A percentile compares a stretch with the other conserved stretches of the same genome.
phyloP scores from a whole-genome alignment of 2,888 invertebrate genomes.

The Acleris cristana region DNA sequence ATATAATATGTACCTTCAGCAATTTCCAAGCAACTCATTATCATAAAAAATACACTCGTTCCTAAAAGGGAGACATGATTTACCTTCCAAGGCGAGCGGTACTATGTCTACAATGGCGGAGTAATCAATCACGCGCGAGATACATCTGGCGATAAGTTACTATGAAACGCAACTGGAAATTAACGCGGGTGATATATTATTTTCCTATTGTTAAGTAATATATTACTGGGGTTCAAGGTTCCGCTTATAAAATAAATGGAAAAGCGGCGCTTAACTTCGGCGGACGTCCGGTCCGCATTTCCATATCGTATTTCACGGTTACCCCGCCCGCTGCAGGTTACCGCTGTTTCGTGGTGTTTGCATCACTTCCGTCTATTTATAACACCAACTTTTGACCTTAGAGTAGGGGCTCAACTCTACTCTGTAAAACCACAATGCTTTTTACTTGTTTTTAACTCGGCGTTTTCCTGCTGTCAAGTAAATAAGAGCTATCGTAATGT shows the following conservation, averaged over 20 bases:
- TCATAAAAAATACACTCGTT: not conserved
- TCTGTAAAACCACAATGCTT: too few relatives aligned
- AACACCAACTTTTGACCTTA: slow-evolving; percentile 1
- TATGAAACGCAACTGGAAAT: slow-evolving; percentile 34
- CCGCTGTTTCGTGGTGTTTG: slow-evolving; percentile 10
- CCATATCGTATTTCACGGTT: slow-evolving; percentile 55
- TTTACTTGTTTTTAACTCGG: too few relatives aligned
- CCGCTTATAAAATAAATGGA: slow-evolving; percentile 48
- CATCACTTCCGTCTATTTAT: slow-evolving; percentile 19
- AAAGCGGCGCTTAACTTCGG: slow-evolving; percentile 52
- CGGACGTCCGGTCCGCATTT: slow-evolving; percentile 71
- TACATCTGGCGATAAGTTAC: slow-evolving; percentile 28
- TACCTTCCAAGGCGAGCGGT: not conserved
- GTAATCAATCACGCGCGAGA: slow-evolving; percentile 23
- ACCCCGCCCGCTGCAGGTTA: slow-evolving; percentile 39
- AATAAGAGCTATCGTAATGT: too few relatives aligned
- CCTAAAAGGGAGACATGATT: not conserved
- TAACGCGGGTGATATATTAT: slow-evolving; percentile 27
- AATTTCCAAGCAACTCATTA: not conserved
- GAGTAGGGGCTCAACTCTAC: too few relatives aligned
- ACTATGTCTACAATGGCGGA: slow-evolving; percentile 4
- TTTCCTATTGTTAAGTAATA: slow-evolving; percentile 42
- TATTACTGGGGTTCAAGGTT: slow-evolving; percentile 58
- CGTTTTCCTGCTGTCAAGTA: too few relatives aligned
- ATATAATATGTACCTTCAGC: too few relatives aligned